Base-by-base conservation (phyloP, 2,888 invertebrate species). In the Epinotia brunnichana region DNA sequence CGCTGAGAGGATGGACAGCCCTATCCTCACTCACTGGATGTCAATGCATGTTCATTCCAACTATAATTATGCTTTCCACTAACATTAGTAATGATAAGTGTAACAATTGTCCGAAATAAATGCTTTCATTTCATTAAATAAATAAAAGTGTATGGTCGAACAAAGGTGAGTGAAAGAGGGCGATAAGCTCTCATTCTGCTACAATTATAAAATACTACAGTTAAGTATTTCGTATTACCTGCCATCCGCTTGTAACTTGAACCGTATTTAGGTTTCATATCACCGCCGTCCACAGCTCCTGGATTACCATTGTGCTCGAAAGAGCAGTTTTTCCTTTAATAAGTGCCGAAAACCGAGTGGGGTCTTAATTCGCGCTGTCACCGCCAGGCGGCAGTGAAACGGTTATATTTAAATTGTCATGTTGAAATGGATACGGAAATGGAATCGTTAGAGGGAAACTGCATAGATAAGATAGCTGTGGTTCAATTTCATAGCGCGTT, bases 301-400 rank as follows among this genome's bases (percentile, higher is more conserved):
- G 73, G 73, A 73, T 73, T 73, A 73, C 73, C 73, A 69, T 73
- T 73, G 73, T 73, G 68, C 72, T 54, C 56, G 57, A 53, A 63
- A 69, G 69, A 62, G 72, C 72, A 73, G 62, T 73, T 73, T 73
- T 73, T 73, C 68, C 57, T 67, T 69, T 73, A 73, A 73, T 73
- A 73, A 73, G 73, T 69, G 69, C 63, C 57, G 54, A 68, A 68
- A 67, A 66, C 70, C 70, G 70, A 70, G 54, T 57, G 44, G 71
- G 56, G 60, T 54, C 67, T 53, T 72, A 68, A 68, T 68, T 72
- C 67, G 13, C 48, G 41, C 59, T 72, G 72, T 72, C 72, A 56
- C 35, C 48, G 56, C 10, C 72, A 72, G 67, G n/a, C 54, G 57
- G 17, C 54, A 48, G 35, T 9, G 48, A 54, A 70, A 70, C 62